Evolutionary conservation across 2,888 invertebrate genomes (phyloP).

Genomic region (Agrochola circellaris): DNA sequence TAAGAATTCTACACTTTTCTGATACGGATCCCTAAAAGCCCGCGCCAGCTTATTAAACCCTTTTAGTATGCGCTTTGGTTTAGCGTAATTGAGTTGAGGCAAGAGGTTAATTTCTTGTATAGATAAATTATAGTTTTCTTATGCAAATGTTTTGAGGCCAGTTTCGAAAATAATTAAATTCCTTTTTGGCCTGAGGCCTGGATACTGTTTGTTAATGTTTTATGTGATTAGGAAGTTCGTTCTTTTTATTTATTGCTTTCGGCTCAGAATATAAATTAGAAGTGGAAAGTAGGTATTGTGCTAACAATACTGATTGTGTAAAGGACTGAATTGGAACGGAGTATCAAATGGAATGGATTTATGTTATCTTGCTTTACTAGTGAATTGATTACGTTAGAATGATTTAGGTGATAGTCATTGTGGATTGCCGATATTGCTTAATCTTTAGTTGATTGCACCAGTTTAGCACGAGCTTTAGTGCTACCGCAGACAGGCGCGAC

Average conservation of each 20-base stretch:
- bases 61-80: conserved; percentile 87
- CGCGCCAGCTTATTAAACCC: conserved; percentile 85
- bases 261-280: conserved; percentile 56
- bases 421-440: not conserved
- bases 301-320: conserved; percentile 52
- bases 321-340: conserved; percentile 34
- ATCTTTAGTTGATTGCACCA: conserved; percentile 7
- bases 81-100: conserved; percentile 87
- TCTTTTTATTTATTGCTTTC: conserved; percentile 66
- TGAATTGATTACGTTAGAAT: conserved; percentile 33
- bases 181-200: conserved; percentile 81
- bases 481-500: too few species aligned
- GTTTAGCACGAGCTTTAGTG: not conserved
- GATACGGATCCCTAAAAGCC: conserved; percentile 55
- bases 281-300: conserved; percentile 44
- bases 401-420: conserved; percentile 8
- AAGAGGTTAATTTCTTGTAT: conserved; percentile 87
- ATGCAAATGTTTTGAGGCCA: conserved; percentile 85
- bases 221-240: conserved; percentile 85
- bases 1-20: not conserved
- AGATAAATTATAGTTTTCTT: conserved; percentile 89
- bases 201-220: conserved; percentile 83
- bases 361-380: conserved; percentile 30
- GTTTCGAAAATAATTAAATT: conserved; percentile 88
- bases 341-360: conserved; percentile 31